These are phyloP conservation scores for Papilio polytes DNA, from an alignment of 1,140 invertebrate genomes.

Conservation along the genomic window DNA sequence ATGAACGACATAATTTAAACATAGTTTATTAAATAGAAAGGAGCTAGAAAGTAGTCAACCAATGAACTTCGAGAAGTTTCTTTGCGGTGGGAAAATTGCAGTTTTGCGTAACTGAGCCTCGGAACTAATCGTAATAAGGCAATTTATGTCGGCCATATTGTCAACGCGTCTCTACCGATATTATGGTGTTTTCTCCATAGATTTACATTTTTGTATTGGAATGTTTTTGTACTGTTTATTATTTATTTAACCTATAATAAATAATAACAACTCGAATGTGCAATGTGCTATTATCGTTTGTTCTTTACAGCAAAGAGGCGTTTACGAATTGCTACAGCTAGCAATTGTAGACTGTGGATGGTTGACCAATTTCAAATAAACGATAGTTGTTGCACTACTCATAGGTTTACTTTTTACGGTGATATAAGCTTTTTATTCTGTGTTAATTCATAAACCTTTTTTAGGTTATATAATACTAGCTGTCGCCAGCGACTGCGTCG, in stretches of 20 bases:
- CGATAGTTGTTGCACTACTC: background rate
- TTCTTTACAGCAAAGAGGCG: background rate
- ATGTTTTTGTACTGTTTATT: background rate
- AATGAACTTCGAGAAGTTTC: slow-evolving; percentile 48
- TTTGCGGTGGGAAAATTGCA: slow-evolving; percentile 48
- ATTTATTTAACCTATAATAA: background rate
- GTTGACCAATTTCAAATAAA: background rate
- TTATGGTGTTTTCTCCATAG: slow-evolving; percentile 4
- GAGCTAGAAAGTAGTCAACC: slow-evolving; percentile 42
- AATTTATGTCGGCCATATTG: slow-evolving; percentile 37
- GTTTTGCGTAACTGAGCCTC: slow-evolving; percentile 54
- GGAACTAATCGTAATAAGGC: slow-evolving; percentile 53
- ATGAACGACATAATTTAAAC: background rate
- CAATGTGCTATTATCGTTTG: background rate
- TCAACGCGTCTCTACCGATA: slow-evolving; percentile 14
- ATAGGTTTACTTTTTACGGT: no score
- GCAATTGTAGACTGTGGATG: no score
- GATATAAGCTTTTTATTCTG: no score
- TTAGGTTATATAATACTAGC: background rate
- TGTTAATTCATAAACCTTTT: background rate
- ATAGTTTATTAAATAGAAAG: slow-evolving; percentile 45
- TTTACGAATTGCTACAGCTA: background rate
- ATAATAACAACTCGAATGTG: background rate
- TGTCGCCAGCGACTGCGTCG: no score
- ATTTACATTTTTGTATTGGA: slow-evolving; percentile 17